Base-by-base conservation (phyloP, 2,888 invertebrate genomes). In the Drosophila cognata region DNA sequence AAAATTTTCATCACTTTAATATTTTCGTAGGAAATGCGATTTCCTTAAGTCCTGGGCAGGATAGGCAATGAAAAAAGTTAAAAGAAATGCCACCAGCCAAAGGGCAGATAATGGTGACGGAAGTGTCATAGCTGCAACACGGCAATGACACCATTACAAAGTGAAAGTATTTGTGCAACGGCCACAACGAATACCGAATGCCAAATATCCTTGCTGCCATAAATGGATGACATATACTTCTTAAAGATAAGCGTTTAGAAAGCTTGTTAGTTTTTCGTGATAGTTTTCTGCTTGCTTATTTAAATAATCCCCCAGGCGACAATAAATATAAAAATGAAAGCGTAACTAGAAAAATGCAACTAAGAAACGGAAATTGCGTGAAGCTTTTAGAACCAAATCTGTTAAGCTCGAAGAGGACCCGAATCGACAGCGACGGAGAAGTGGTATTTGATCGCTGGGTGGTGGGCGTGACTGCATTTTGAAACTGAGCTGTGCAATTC, bases 101-200 rank as follows among this genome's bases (percentile, higher is more conserved):
- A 62, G 50, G 31, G 53, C 38, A 69, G 61, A 73, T 73, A 84
- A 82, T 79, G 77, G n/a, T 53, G 43, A 55, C 46, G 50, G 59
- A 82, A 88, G 57, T 73, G 71, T 68, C 77, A 66, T 65, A 71
- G 58, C 65, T 56, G 55, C 46, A 52, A 65, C 69, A 63, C 70
- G 89, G 72, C 84, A 86, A 79, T 73, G 61, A 68, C 70, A 74
- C 69, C 63, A 67, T 71, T 71, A 13, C 61, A 29, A 36, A 65
- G 38, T 18, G 29, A 51, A 64, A 69, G 63, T 70, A 46, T 60
- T 73, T 61, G 35, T 51, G 57, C n/a, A 52, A 36, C 38, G 41
- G 43, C 36, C 13, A 29, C 2, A 56, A 4, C 10, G 2, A 43
- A 29, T n/a, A 33, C 7, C 31, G 55, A 77, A 53, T 3, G 2